Base-by-base conservation (phyloP, 2,888 invertebrate genomes). In the Pheosia gnoma region DNA sequence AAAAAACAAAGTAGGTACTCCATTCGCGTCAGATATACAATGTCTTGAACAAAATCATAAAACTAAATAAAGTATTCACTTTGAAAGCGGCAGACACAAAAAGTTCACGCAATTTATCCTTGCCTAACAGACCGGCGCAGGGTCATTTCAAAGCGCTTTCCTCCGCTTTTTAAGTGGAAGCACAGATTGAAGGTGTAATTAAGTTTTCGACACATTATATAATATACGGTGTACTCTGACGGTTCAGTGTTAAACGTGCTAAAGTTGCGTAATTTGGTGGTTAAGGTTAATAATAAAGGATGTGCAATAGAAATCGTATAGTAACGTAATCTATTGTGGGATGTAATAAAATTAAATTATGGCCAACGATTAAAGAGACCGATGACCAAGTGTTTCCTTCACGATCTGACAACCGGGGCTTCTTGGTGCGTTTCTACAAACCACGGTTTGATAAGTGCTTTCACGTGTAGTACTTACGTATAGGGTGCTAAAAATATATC, bases 331-430 rank as follows among this genome's bases (percentile, higher is more conserved):
- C 59, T 60, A 71, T 69, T 67, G 68, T 79, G 75, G 80, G 82
- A 83, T 81, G 81, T 70, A 77, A 82, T 84, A 83, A 82, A 84
- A 74, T 70, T 69, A 75, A 81, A 74, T 78, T 72, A 79, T 74
- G 62, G 72, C 65, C 62, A 68, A 71, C 65, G 74, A 72, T 71
- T 75, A 68, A 73, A 75, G 79, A 81, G 79, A 80, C 76, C 75
- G 67, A 75, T 75, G 76, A 78, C 75, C 77, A 79, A 71, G 71
- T 72, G 79, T 75, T 80, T 77, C 75, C 77, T 75, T 70, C 62
- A 63, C 67, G 66, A 75, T 75, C 73, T 72, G 71, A 67, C 59
- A 66, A 10, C 63, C 58, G 57, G 59, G 58, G 65, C 66, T 78
- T 79, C 78, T 74, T 73, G 55, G 67, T 71, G 65, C 57, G 70